These are phyloP conservation scores for Himalopsyche phryganea DNA, from an alignment of 1,140 invertebrate genomes.

Conservation along the genomic window DNA sequence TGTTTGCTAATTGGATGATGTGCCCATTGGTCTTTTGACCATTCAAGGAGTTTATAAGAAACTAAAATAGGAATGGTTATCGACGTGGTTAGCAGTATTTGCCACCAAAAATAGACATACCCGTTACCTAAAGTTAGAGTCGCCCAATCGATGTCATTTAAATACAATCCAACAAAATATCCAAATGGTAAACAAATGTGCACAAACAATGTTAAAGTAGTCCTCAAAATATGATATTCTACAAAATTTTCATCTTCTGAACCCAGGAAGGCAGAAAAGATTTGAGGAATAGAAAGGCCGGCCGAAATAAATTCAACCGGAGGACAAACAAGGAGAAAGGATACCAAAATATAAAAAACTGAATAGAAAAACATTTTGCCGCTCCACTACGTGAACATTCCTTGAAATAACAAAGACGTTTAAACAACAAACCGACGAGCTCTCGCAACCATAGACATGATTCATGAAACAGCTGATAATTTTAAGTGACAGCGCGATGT, in stretches of 20 bases:
- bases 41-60: slow-evolving; percentile 55
- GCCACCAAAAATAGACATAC: slow-evolving; percentile 28
- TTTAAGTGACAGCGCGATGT: no score
- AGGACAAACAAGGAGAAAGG: slow-evolving; percentile 69
- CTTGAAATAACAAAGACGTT: no score
- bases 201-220: slow-evolving; percentile 60
- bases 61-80: slow-evolving; percentile 40
- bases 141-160: slow-evolving; percentile 23
- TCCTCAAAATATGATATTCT: slow-evolving; percentile 68
- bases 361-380: slow-evolving; percentile 40
- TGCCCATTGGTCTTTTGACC: slow-evolving; percentile 65
- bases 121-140: slow-evolving; percentile 1
- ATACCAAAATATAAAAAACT: slow-evolving; percentile 66
- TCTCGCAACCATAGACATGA: no score
- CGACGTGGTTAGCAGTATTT: slow-evolving; percentile 42
- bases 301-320: slow-evolving; percentile 71
- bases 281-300: slow-evolving; percentile 66
- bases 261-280: slow-evolving; percentile 63
- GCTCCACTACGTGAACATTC: no score
- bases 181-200: slow-evolving; percentile 68
- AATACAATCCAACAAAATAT: slow-evolving; percentile 54
- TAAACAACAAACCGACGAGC: no score
- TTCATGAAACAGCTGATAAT: no score
- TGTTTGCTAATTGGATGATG: slow-evolving; percentile 72
- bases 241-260: slow-evolving; percentile 68